phyloP scores from a whole-genome alignment of 1,140 invertebrate species.

The Physella acuta region DNA sequence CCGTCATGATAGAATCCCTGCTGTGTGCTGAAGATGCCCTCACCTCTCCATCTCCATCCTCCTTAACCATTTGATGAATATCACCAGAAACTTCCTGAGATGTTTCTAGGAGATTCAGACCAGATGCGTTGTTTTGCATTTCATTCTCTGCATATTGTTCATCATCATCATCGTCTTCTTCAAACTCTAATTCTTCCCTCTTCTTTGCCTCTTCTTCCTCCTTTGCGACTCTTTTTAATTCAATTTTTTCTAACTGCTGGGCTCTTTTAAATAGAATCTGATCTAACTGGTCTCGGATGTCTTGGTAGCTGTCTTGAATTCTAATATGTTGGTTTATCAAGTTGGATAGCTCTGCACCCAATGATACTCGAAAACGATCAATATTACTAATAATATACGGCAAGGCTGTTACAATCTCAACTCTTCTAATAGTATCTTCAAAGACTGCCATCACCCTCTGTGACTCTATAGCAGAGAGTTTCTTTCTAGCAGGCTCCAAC shows the following conservation, averaged over 20 bases:
- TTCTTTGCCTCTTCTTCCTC: conserved; percentile 9
- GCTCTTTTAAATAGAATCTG: conserved; percentile 36
- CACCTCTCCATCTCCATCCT: background rate
- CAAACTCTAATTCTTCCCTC: background rate
- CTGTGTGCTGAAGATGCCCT: background rate
- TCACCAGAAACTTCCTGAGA: conserved; percentile 10
- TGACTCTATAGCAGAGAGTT: conserved; percentile 56
- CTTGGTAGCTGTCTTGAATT: conserved; percentile 47
- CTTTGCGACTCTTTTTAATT: background rate
- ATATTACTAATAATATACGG: conserved; percentile 53
- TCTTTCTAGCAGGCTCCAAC: conserved; percentile 58
- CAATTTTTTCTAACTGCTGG: background rate
- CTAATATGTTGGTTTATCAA: conserved; percentile 48
- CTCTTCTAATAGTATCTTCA: conserved; percentile 52
- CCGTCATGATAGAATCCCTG: background rate
- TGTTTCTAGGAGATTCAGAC: background rate
- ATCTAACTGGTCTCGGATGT: conserved; percentile 44
- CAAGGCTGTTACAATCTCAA: conserved; percentile 50
- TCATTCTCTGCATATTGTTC: conserved; percentile 7
- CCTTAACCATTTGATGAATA: conserved; percentile 2
- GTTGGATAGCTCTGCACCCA: conserved; percentile 48
- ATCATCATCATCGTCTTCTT: background rate
- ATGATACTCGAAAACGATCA: conserved; percentile 44
- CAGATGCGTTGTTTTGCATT: conserved; percentile 13
- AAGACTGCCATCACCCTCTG: conserved; percentile 59